Conservation (phyloP, 2,797 vertebrate genomes). For the Ptychobarbus kaznakovi region DNA sequence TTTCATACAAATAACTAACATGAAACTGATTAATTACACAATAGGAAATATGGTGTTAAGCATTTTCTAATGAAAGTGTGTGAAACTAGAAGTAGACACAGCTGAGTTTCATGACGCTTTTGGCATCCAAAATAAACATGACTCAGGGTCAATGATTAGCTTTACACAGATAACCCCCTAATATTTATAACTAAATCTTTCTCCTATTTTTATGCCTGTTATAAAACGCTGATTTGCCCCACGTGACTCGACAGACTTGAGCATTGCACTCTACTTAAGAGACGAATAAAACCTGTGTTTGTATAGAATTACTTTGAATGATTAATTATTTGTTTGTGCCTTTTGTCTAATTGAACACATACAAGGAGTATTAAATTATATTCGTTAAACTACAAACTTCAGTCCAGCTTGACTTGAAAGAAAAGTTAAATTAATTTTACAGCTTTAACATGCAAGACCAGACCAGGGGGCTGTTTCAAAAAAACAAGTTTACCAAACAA, state of each 20-base stretch:
- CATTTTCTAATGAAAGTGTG: constrained; percentile 46
- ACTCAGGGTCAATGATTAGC: constrained; percentile 23
- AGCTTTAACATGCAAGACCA: background rate
- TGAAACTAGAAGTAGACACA: constrained; percentile 63
- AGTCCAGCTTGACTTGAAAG: background rate
- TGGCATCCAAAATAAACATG: constrained; percentile 37
- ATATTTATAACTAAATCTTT: background rate
- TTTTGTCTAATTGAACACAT: constrained; percentile 1
- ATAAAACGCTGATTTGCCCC: background rate
- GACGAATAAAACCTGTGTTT: background rate
- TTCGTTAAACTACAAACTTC: background rate
- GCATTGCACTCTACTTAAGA: background rate
- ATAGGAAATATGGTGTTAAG: background rate
- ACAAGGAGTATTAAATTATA: background rate
- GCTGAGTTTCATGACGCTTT: constrained; percentile 31
- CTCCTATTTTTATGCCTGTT: background rate
- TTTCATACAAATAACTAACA: background rate
- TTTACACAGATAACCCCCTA: background rate
- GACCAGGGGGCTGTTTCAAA: background rate
- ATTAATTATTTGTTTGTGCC: background rate
- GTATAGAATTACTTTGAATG: background rate
- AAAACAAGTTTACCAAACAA: too few species aligned
- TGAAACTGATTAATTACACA: background rate
- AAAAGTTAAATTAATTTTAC: background rate
- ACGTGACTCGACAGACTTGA: background rate